phyloP scores from a whole-genome alignment of 2,888 invertebrate genomes.

The Trichacis sp. region DNA sequence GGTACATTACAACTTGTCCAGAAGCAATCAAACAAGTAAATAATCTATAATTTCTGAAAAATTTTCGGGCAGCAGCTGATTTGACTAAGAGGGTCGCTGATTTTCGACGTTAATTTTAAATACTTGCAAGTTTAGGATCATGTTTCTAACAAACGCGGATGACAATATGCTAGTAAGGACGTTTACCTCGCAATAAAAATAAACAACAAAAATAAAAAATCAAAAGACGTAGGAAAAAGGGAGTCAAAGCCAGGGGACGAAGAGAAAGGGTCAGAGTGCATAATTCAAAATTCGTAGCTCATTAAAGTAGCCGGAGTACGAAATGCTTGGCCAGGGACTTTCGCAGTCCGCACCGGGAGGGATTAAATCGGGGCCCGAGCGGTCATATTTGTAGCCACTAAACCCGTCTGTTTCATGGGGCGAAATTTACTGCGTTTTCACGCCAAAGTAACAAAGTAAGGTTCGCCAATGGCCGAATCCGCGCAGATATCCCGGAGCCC shows the following conservation, averaged over 20 bases:
- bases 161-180: too few species aligned
- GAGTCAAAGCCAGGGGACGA: neutral
- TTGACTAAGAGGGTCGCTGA: too few species aligned
- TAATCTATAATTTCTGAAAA: too few species aligned
- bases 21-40: too few species aligned
- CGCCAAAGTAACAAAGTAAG: constrained; percentile 62
- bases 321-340: constrained; percentile 41
- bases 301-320: constrained; percentile 58
- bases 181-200: too few species aligned
- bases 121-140: too few species aligned
- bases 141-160: too few species aligned
- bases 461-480: constrained; percentile 22
- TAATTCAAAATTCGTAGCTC: constrained; percentile 64
- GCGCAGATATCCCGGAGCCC: constrained; percentile 10
- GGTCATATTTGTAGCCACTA: constrained; percentile 66
- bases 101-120: too few species aligned
- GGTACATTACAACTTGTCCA: too few species aligned
- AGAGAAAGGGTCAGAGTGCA: constrained; percentile 49
- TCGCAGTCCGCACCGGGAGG: constrained; percentile 41
- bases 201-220: too few species aligned
- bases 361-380: constrained; percentile 54
- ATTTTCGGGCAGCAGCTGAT: too few species aligned
- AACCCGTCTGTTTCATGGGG: constrained; percentile 62
- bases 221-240: constrained; percentile 5
- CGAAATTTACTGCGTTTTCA: constrained; percentile 64